These are phyloP conservation scores for Pseudomyrmex sp. DNA, from an alignment of 1,140 invertebrate genomes.

Conservation along the genomic window DNA sequence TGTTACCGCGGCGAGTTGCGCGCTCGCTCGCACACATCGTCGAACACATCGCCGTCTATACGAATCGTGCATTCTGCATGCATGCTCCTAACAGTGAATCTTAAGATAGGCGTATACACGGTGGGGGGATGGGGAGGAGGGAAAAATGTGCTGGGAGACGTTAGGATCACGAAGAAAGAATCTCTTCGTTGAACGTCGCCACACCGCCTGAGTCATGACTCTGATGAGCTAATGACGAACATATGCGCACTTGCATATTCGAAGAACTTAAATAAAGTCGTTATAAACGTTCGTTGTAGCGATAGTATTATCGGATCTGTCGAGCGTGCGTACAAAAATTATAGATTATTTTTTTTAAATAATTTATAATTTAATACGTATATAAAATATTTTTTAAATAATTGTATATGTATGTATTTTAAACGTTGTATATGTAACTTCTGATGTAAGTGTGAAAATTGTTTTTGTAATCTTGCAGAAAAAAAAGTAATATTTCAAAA, in stretches of 20 bases:
- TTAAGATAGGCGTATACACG: constrained; percentile 49
- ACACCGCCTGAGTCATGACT: constrained; percentile 64
- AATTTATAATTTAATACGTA: too few relatives aligned
- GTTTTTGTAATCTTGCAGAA: too few relatives aligned
- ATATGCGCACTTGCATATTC: constrained; percentile 62
- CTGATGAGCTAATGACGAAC: constrained; percentile 72
- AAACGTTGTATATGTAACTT: too few relatives aligned
- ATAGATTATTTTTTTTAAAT: not conserved
- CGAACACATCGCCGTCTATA: constrained; percentile 28
- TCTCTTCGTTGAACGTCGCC: constrained; percentile 62
- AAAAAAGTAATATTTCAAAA: too few relatives aligned
- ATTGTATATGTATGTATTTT: too few relatives aligned
- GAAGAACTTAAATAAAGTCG: constrained; percentile 57
- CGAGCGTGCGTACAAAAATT: not conserved
- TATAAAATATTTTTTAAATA: too few relatives aligned
- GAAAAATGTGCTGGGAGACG: not conserved
- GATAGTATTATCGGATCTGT: constrained; percentile 30
- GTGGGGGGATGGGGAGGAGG: not conserved
- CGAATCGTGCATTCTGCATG: constrained; percentile 64
- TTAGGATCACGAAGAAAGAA: constrained; percentile 69
- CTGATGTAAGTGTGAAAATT: too few relatives aligned
- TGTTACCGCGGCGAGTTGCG: constrained; percentile 41
- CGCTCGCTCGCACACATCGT: not conserved
- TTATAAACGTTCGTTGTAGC: constrained; percentile 8
- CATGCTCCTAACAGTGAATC: constrained; percentile 61